Conservation (phyloP, 2,113 vertebrate species). For the Mixornis gularis region DNA sequence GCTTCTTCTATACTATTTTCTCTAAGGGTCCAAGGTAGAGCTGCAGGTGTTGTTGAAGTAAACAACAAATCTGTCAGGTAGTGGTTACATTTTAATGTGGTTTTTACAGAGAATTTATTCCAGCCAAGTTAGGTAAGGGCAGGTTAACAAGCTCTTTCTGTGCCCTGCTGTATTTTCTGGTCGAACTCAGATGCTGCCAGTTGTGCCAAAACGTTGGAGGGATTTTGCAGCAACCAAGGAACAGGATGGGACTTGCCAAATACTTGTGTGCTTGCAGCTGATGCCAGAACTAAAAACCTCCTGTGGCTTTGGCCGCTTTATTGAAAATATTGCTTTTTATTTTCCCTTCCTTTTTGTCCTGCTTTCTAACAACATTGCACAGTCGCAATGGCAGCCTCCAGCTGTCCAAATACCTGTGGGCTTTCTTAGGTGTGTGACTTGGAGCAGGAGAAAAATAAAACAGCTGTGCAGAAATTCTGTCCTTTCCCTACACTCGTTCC, state of each 20-base stretch:
- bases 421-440: background rate
- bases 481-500: background rate
- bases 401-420: background rate
- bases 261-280: constrained; percentile 1
- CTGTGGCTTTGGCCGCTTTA: background rate
- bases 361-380: background rate
- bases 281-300: background rate
- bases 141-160: background rate
- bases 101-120: background rate
- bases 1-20: background rate
- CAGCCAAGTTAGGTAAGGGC: background rate
- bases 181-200: background rate
- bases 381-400: background rate
- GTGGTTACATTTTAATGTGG: background rate
- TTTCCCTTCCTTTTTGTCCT: constrained; percentile 8
- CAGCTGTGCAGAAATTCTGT: background rate
- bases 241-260: constrained; percentile 38
- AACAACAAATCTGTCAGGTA: background rate
- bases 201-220: constrained; percentile 19
- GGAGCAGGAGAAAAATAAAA: background rate
- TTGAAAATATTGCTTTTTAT: constrained; percentile 17
- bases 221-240: constrained; percentile 37
- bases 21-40: background rate
- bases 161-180: background rate
- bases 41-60: background rate